A percentile compares a stretch with the other conserved stretches of the same genome.
Evolutionary conservation across 2,888 invertebrate species (phyloP).

Genomic region (Leistus spinibarbis): DNA sequence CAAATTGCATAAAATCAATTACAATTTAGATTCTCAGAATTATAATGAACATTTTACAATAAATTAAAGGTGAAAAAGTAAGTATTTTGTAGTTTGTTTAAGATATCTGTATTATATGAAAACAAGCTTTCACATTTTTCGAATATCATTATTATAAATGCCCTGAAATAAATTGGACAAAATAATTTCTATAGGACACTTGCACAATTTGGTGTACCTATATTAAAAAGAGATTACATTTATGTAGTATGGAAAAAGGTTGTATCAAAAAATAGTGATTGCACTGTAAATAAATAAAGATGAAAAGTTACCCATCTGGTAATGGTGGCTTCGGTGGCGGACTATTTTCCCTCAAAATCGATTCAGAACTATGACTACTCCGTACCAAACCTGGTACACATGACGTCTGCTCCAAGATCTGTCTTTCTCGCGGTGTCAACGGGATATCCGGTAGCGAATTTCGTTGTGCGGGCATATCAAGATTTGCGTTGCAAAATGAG

Average conservation of each 20-base stretch:
- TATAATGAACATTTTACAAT: background rate
- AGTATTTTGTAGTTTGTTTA: conserved; percentile 1
- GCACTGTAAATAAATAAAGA: background rate
- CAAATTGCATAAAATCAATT: background rate
- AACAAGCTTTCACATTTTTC: too few relatives aligned
- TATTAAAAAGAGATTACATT: too few relatives aligned
- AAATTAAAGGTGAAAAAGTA: too few relatives aligned
- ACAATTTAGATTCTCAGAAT: background rate
- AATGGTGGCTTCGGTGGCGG: conserved; percentile 89
- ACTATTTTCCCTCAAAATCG: conserved; percentile 72
- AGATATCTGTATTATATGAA: background rate
- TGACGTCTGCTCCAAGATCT: conserved; percentile 64
- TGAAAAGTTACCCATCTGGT: conserved; percentile 69
- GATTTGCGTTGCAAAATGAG: conserved; percentile 51
- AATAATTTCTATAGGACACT: too few relatives aligned
- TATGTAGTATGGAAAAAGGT: too few relatives aligned
- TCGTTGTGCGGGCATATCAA: conserved; percentile 63
- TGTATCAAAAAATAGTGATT: too few relatives aligned
- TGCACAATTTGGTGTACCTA: too few relatives aligned
- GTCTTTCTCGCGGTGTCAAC: conserved; percentile 77
- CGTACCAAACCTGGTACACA: conserved; percentile 63
- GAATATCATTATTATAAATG: too few relatives aligned
- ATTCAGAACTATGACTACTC: conserved; percentile 82
- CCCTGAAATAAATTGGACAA: too few relatives aligned
- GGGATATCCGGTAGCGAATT: conserved; percentile 81